These are phyloP conservation scores for Taenioides sp. DNA, from an alignment of 2,797 vertebrate genomes.

Conservation along the genomic window DNA sequence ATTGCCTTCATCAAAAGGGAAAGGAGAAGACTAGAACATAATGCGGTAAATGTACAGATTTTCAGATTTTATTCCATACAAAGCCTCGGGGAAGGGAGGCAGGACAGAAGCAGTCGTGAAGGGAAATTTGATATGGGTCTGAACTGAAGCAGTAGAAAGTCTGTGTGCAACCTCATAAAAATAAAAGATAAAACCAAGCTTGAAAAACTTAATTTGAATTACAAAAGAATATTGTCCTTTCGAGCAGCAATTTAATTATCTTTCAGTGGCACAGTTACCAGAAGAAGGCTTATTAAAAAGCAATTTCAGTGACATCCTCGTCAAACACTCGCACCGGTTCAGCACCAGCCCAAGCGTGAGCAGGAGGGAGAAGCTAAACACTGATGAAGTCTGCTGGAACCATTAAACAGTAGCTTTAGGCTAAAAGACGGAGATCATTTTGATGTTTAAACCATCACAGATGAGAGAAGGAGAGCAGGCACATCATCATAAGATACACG, in stretches of 20 bases:
- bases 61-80: conserved; percentile 72
- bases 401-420: conserved; percentile 83
- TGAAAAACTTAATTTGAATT: conserved; percentile 82
- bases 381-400: conserved; percentile 80
- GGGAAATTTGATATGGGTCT: conserved; percentile 68
- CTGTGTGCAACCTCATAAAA: conserved; percentile 50
- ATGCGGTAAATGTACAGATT: conserved; percentile 67
- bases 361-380: conserved; percentile 63
- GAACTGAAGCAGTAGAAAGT: conserved; percentile 63
- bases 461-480: conserved; percentile 65
- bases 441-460: conserved; percentile 83
- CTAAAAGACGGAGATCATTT: conserved; percentile 75
- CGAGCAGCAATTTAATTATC: conserved; percentile 83
- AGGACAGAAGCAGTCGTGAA: conserved; percentile 38
- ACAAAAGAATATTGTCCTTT: conserved; percentile 84
- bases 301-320: conserved; percentile 79
- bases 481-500: conserved; percentile 61
- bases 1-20: conserved; percentile 49
- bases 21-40: conserved; percentile 40
- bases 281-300: conserved; percentile 83
- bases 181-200: conserved; percentile 56
- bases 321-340: conserved; percentile 75
- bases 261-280: conserved; percentile 80
- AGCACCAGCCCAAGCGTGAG: conserved; percentile 26
- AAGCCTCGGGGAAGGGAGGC: conserved; percentile 55